Evolutionary conservation across 2,797 vertebrate genomes (phyloP), one percentile per base, ranked within the genome.

Genomic region (Salmo trutta): DNA sequence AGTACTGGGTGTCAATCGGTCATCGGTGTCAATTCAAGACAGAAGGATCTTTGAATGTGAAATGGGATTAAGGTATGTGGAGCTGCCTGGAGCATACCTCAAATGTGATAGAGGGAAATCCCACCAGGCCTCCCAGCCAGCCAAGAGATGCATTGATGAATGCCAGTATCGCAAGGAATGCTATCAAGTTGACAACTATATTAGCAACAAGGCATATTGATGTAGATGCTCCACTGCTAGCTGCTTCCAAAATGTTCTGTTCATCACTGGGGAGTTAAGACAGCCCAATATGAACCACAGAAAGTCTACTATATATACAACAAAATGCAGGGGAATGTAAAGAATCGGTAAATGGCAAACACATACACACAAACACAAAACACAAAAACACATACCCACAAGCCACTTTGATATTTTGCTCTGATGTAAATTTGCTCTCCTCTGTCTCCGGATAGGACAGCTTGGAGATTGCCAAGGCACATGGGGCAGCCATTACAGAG

Each of bases 401-500:
- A 56, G 90, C 82, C 36, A 98, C 81, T 85, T 76, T 90, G 84
- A 99, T 78, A 0, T 81, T 95, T 52, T 92, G 87, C 0, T 93
- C 75, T 33, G 87, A 93, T 86, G 87, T 95, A 79, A 95, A 96
- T 77, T 82, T 84, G 88, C 94, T 96, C 87, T 97, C 90, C 80
- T 98, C 95, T 24, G 95, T 95, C 89, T 99, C 98, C 0, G 98
- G 97, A 86, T 96, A 99, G 77, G 96, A 92, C 0, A 99, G 94
- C 83, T 99, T 99, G 74, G 98, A 93, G 10, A 99, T 93, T 31
- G 96, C 97, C 24, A 99, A 79, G 3, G 97, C 98, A 0, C 97
- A 98, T 0, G 98, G 98, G 0, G 97, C 98, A 0, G 98, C 98
- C 98, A 99, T 99, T 54, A 99, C 98, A 0, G 98, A 99, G 5